Evolutionary conservation across 2,113 vertebrate genomes (phyloP).

Genomic region (Podarcis raffonei): DNA sequence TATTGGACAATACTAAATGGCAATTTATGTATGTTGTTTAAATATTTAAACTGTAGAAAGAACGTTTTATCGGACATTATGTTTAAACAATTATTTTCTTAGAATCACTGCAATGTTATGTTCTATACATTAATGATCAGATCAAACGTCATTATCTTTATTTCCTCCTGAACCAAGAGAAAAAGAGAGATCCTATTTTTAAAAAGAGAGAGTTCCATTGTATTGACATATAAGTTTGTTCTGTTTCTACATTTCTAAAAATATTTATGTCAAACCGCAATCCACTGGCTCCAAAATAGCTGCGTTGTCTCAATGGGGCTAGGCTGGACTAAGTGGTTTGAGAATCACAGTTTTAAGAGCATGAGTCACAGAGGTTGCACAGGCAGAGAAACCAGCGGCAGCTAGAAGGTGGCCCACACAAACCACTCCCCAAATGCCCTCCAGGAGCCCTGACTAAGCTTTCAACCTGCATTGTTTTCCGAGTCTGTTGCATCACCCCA

Average conservation of each 20-base stretch:
- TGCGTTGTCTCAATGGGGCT: not conserved
- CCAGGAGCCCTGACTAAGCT: not conserved
- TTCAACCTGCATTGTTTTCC: not conserved
- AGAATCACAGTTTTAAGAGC: not conserved
- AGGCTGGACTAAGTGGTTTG: not conserved
- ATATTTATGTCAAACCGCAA: conserved; percentile 36
- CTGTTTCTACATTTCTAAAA: conserved; percentile 78
- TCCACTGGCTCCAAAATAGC: not conserved
- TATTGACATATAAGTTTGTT: conserved; percentile 80
- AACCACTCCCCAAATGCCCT: not conserved
- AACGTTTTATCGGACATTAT: conserved; percentile 73
- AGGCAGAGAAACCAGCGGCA: not conserved
- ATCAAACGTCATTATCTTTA: conserved; percentile 74
- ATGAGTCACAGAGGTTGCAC: conserved; percentile 4
- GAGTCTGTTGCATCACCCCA: too few relatives aligned
- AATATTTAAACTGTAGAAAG: conserved; percentile 80
- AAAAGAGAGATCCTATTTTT: conserved; percentile 81
- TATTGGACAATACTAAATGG: conserved; percentile 78
- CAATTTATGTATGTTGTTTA: conserved; percentile 79
- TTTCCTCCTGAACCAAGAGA: conserved; percentile 72
- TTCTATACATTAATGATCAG: conserved; percentile 77
- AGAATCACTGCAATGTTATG: conserved; percentile 75
- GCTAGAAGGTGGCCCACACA: not conserved
- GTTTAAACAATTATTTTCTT: conserved; percentile 75
- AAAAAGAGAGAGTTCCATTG: conserved; percentile 77